phyloP scores from a whole-genome alignment of 2,888 invertebrate genomes.

The Drosophila setosimentum region DNA sequence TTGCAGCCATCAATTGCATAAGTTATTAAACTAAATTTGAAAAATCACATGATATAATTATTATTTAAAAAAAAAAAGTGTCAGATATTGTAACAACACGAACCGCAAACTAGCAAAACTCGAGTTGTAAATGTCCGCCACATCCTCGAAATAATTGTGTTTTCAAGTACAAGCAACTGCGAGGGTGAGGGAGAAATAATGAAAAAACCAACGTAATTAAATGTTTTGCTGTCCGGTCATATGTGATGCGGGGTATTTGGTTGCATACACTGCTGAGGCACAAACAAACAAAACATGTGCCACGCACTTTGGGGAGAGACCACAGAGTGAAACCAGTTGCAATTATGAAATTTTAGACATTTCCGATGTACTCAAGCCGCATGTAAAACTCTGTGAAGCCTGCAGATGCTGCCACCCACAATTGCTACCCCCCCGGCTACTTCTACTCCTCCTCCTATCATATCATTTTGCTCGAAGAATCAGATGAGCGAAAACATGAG shows the following conservation, averaged over 20 bases:
- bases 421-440: background rate
- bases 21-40: background rate
- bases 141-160: constrained; percentile 20
- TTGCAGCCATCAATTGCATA: no score
- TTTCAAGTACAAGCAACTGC: constrained; percentile 4
- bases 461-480: constrained; percentile 27
- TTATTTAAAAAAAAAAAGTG: background rate
- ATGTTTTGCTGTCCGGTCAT: constrained; percentile 58
- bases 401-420: constrained; percentile 38
- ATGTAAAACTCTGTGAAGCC: constrained; percentile 51
- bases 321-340: constrained; percentile 55
- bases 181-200: background rate
- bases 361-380: constrained; percentile 67
- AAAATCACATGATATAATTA: background rate
- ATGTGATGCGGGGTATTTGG: constrained; percentile 48
- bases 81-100: background rate
- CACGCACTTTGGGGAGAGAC: constrained; percentile 27
- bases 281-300: constrained; percentile 34
- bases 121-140: constrained; percentile 12
- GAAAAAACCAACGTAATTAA: constrained; percentile 48
- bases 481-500: constrained; percentile 42
- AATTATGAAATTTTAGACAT: constrained; percentile 81
- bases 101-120: constrained; percentile 1
- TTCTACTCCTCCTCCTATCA: background rate
- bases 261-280: constrained; percentile 39